Base-by-base conservation (phyloP, 2,113 vertebrate species). In the Cololabis saira region DNA sequence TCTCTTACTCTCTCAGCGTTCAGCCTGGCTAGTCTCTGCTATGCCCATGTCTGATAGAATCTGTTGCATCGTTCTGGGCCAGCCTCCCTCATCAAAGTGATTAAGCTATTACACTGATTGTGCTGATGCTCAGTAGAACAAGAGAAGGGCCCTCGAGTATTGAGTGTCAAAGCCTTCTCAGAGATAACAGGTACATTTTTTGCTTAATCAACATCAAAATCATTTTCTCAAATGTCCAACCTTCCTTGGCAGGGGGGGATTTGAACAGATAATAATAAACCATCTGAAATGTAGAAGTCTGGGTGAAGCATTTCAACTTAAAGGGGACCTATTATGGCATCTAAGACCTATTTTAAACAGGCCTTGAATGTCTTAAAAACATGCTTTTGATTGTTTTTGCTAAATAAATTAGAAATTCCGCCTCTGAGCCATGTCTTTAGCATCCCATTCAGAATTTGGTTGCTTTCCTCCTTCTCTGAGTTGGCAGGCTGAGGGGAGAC, bases 31-130 rank as follows among this genome's bases (percentile, higher is more conserved):
- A 47, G 45, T 50, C 67, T 64, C 63, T 57, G 59, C 68, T 67
- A 71, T 64, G 71, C 61, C 54, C 51, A 72, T 65, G 64, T 82
- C 68, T 79, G 76, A 84, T 71, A 33, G 75, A 76, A 84, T 85
- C 33, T 5, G n/a, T 78, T 73, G 80, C 67, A 64, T 81, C 81
- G 77, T 82, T 81, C 67, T 72, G 68, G 81, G 75, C 86, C 74
- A 83, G 65, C 89, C 78, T 82, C 82, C 71, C 81, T 83, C 83
- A 90, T 87, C 82, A 91, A 86, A 86, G 81, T 61, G 77, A 88
- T 89, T 85, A 88, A 86, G 87, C 86, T 91, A 91, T 89, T 90
- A 87, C 77, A 76, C 76, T 87, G 85, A 90, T 87, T 87, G 82
- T 84, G 79, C 67, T 58, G 59, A 80, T 87, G 74, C 85, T 76